Conservation (phyloP, 2,888 invertebrate species). For the Stramonita haemastoma region DNA sequence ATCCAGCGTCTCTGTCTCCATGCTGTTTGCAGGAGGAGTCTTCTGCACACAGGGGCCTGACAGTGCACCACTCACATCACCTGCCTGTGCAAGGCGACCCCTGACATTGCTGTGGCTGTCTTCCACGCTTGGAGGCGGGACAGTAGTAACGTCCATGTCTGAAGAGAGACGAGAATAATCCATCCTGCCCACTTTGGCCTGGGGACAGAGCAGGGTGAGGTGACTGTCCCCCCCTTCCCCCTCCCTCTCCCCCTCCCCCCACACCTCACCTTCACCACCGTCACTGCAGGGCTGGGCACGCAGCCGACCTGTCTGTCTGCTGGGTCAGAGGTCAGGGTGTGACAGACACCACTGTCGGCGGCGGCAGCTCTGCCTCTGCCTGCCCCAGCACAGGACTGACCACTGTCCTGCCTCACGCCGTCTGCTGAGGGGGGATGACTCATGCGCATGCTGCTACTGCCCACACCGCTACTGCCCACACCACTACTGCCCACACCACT, state of each 20-base stretch:
- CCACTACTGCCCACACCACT: no score
- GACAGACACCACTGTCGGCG: no score
- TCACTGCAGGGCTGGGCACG: background rate
- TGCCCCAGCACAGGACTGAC: no score
- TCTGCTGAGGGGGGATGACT: no score
- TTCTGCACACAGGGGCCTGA: background rate
- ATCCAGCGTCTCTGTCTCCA: no score
- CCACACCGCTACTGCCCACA: no score
- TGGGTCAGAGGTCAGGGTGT: background rate
- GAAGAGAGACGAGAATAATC: background rate
- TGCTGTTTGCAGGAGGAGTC: background rate
- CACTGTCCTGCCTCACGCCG: no score
- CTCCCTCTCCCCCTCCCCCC: no score
- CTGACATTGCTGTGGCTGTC: background rate
- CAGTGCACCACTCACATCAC: background rate
- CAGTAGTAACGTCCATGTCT: background rate
- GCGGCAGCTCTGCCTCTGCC: no score
- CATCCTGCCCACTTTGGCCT: background rate
- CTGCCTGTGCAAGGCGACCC: background rate
- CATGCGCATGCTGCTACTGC: no score
- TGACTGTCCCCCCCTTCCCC: no score
- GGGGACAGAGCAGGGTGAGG: background rate
- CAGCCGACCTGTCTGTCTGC: background rate
- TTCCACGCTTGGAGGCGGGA: background rate
- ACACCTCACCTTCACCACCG: no score